Conservation (phyloP, 2,797 vertebrate genomes). For the Megalops cyprinoides region DNA sequence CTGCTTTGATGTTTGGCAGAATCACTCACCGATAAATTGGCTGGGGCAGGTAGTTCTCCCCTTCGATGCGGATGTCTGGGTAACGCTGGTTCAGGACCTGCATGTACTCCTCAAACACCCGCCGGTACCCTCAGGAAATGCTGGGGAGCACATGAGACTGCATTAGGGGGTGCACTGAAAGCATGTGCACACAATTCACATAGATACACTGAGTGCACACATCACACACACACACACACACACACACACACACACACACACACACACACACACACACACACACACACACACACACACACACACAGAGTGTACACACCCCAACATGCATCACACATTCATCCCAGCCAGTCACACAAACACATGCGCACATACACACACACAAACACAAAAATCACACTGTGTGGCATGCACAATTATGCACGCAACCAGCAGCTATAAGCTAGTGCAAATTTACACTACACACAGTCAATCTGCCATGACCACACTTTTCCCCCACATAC, state of each 20-base stretch:
- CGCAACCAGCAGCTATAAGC: no score
- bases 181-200: no score
- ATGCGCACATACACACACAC: background rate
- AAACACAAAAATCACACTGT: no score
- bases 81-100: conserved; percentile 98
- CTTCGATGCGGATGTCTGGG: conserved; percentile 99
- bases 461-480: no score
- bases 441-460: no score
- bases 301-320: background rate
- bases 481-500: no score
- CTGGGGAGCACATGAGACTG: conserved; percentile 57
- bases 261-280: background rate
- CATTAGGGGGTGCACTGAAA: background rate
- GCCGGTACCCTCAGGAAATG: conserved; percentile 99
- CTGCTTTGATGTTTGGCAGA: background rate
- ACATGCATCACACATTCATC: background rate
- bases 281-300: background rate
- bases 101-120: conserved; percentile 99
- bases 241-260: background rate
- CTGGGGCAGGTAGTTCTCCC: conserved; percentile 94
- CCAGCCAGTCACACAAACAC: background rate
- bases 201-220: background rate
- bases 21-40: conserved; percentile 90
- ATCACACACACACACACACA: background rate
- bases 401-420: no score